Evolutionary conservation across 2,113 vertebrate genomes (phyloP), one percentile per base, ranked within the genome.

Genomic region (Setophaga coronata): DNA sequence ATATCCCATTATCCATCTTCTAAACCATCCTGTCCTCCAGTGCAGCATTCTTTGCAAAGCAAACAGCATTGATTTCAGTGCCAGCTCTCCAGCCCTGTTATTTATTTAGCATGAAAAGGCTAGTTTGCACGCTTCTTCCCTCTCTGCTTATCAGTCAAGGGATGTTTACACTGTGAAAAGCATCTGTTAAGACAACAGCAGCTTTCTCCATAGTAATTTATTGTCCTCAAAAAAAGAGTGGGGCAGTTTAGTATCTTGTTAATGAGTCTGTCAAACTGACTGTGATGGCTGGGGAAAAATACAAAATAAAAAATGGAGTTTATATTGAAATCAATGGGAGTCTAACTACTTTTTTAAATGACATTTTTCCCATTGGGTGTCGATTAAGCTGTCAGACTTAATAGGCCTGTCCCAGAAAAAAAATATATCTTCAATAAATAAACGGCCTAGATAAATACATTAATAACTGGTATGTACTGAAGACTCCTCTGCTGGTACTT

Each of bases 371-470:
- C 91, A 95, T 91, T 91, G 90, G 72, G 43, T 97, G 96, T 98
- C 86, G 40, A 95, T 96, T 96, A 97, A 97, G 83, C 85, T 92
- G 82, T 96, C 87, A 95, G 93, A 90, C 73, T 95, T 97, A 97
- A 98, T 96, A 97, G 90, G 89, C 72, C 47, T 79, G 87, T 87
- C 87, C 72, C 82, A 82, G 72, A 80, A 86, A 92, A 96, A 97
- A 96, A 92, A 93, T 36, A 82, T 28, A 74, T 87, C 83, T 93
- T 81, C 90, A 83, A 87, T 93, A 96, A 97, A 91, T 82, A 93
- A 97, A 82, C 62, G 50, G 62, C 77, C 91, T 60, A 94, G 92
- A 97, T 94, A 96, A 83, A 89, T 89, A 89, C 53, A 93, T 90
- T 92, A 97, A 89, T 89, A 93, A 94, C 89, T 51, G 25, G 40